phyloP scores from a whole-genome alignment of 2,113 vertebrate genomes.

The Sarotherodon lohbergeri region DNA sequence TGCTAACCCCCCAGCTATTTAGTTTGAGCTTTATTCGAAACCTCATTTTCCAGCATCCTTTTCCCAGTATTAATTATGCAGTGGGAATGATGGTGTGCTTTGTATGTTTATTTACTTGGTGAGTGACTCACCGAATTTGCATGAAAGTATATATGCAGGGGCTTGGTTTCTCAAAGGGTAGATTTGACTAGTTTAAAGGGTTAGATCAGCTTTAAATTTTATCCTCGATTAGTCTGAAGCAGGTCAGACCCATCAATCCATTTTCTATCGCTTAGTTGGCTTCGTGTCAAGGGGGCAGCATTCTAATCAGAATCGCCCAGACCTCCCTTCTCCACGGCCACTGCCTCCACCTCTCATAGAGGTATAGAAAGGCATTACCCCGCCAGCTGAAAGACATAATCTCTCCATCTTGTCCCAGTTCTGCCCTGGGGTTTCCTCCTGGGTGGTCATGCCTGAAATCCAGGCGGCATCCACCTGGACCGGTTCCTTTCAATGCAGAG shows the following conservation, averaged over 20 bases:
- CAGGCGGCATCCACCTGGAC: not conserved
- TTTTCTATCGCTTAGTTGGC: not conserved
- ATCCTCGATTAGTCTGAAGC: not conserved
- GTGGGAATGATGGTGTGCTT: not conserved
- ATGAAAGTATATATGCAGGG: not conserved
- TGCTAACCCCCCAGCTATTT: not conserved
- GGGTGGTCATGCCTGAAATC: not conserved
- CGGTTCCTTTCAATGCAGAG: not conserved
- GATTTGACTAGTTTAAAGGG: not conserved
- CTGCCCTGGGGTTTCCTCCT: not conserved
- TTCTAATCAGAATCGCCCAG: not conserved
- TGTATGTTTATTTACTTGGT: not conserved
- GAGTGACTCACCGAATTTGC: not conserved
- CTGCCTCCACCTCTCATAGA: not conserved
- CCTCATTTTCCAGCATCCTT: not conserved
- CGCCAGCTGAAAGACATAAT: not conserved
- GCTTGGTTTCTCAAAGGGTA: not conserved
- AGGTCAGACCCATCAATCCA: not conserved
- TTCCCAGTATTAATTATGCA: not conserved
- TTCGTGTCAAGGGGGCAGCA: not conserved
- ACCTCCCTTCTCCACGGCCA: not conserved
- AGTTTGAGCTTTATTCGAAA: conserved; percentile 20
- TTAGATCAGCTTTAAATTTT: not conserved
- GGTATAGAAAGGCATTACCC: not conserved
- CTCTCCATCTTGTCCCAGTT: not conserved